Conservation (phyloP, 2,888 invertebrate genomes). For the Ecliptopera silaceata region DNA sequence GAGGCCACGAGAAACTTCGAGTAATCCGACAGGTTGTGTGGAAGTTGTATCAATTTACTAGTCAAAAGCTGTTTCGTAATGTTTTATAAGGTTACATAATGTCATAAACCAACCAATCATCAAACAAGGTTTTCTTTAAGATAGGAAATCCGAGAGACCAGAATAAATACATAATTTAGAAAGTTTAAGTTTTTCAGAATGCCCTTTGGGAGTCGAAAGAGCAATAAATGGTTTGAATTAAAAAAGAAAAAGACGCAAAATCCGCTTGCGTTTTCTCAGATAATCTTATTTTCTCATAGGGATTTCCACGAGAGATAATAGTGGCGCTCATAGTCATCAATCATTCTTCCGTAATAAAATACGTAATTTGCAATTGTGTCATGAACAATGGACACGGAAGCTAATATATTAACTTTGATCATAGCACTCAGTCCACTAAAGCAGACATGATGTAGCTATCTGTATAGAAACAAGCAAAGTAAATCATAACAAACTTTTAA, state of each 20-base stretch:
- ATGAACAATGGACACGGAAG: constrained; percentile 17
- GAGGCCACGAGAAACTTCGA: not conserved
- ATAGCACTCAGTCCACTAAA: not conserved
- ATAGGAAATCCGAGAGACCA: not conserved
- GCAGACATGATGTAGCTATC: not conserved
- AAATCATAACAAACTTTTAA: not conserved
- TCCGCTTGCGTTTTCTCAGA: no score
- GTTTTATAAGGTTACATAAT: not conserved
- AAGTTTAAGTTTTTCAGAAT: no score
- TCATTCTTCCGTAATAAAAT: constrained; percentile 13
- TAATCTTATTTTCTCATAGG: not conserved
- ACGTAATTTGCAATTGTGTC: constrained; percentile 6
- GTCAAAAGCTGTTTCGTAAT: not conserved
- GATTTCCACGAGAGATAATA: not conserved
- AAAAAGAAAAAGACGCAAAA: not conserved
- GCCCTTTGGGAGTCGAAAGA: no score
- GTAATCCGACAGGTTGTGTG: constrained; percentile 1
- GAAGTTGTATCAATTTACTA: not conserved
- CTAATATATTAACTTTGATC: constrained; percentile 10
- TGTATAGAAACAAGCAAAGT: not conserved
- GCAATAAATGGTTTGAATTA: no score
- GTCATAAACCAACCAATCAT: not conserved
- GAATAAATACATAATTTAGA: not conserved
- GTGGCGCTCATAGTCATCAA: not conserved
- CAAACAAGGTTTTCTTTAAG: not conserved